Conservation (phyloP, 2,113 vertebrate genomes). For the Perccottus glenii region DNA sequence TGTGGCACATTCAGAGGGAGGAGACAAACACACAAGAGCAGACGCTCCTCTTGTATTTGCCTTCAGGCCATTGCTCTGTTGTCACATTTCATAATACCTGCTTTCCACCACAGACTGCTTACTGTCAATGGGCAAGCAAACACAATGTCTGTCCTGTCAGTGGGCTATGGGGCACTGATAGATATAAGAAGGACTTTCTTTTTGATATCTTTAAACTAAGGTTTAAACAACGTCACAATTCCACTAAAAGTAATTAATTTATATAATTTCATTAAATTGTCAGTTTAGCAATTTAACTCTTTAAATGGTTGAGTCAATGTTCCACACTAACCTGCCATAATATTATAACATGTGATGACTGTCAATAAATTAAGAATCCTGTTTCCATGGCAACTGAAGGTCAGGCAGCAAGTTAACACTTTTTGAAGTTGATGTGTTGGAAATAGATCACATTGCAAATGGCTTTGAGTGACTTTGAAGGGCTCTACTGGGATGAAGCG, state of each 20-base stretch:
- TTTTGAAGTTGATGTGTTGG: conserved; percentile 1
- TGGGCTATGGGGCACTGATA: conserved; percentile 28
- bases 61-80: conserved; percentile 31
- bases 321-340: not conserved
- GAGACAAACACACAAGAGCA: conserved; percentile 36
- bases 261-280: no score
- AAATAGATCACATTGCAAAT: conserved; percentile 5
- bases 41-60: conserved; percentile 24
- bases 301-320: no score
- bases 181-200: conserved; percentile 7
- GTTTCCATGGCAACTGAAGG: not conserved
- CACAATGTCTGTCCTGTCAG: conserved; percentile 26
- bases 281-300: no score
- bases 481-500: not conserved
- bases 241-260: no score
- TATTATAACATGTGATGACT: not conserved
- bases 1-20: conserved; percentile 24
- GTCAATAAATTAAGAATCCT: not conserved
- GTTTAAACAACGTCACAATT: not conserved
- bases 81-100: conserved; percentile 40
- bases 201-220: not conserved
- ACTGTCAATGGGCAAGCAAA: conserved; percentile 35
- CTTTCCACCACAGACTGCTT: conserved; percentile 35
- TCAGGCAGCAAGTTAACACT: not conserved
- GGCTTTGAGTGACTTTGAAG: conserved; percentile 6